These are phyloP conservation scores for Meliscaeva auricollis DNA, from an alignment of 2,888 invertebrate species.

Conservation along the genomic window DNA sequence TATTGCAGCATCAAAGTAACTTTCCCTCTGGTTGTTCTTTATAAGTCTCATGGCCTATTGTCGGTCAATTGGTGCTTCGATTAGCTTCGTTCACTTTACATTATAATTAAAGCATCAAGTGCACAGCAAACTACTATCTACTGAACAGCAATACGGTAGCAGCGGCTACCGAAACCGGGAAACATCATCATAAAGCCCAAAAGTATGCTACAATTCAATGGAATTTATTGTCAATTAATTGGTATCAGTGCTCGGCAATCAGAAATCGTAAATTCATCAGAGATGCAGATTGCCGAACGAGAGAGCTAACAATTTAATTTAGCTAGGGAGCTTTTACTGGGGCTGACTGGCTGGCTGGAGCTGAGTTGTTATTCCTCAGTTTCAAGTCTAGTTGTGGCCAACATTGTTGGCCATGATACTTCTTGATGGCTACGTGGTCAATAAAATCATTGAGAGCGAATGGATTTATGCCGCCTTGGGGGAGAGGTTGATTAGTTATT, in stretches of 20 bases:
- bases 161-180: conserved; percentile 1
- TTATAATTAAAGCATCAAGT: conserved; percentile 75
- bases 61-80: conserved; percentile 40
- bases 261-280: conserved; percentile 77
- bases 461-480: conserved; percentile 73
- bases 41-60: conserved; percentile 54
- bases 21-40: conserved; percentile 72
- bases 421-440: conserved; percentile 41
- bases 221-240: conserved; percentile 77
- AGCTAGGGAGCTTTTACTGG: conserved; percentile 20
- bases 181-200: conserved; percentile 60
- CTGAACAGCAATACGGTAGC: not conserved
- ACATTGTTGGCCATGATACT: conserved; percentile 62
- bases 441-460: conserved; percentile 69
- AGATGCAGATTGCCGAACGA: conserved; percentile 63
- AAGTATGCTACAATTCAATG: conserved; percentile 71
- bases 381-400: conserved; percentile 38
- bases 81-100: conserved; percentile 53
- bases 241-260: conserved; percentile 73
- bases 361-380: not conserved
- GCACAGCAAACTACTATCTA: conserved; percentile 20
- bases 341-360: not conserved
- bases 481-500: conserved; percentile 76
- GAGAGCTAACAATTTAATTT: conserved; percentile 26
- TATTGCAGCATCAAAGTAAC: conserved; percentile 50